Percentiles rank a stretch among this genome's conserved stretches.
Evolutionary conservation across 1,140 invertebrate genomes (phyloP).

Genomic region (Zophobas morio): DNA sequence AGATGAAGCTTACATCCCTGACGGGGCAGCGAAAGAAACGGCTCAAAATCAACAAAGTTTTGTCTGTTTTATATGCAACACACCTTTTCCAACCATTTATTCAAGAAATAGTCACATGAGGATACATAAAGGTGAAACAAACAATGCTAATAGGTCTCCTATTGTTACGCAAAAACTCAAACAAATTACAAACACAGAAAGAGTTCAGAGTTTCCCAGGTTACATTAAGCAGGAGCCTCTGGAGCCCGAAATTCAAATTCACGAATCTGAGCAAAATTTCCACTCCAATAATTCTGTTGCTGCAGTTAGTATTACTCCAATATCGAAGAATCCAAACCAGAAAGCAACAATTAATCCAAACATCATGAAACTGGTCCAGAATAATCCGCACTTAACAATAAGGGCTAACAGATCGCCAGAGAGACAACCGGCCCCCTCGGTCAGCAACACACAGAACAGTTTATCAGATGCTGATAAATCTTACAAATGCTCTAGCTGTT

Average conservation of each 20-base stretch:
- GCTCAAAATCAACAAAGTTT: constrained; percentile 45
- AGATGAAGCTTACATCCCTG: constrained; percentile 56
- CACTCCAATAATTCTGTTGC: constrained; percentile 53
- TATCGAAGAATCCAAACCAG: constrained; percentile 59
- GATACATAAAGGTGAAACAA: constrained; percentile 61
- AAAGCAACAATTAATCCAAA: constrained; percentile 61
- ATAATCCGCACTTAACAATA: constrained; percentile 65
- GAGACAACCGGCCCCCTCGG: constrained; percentile 34
- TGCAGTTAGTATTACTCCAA: constrained; percentile 64
- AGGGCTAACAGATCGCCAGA: constrained; percentile 48
- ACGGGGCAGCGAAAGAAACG: constrained; percentile 50
- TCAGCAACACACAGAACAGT: constrained; percentile 17
- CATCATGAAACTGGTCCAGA: constrained; percentile 64
- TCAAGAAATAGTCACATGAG: constrained; percentile 66
- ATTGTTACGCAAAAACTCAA: background rate
- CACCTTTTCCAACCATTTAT: constrained; percentile 64
- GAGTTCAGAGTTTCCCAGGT: constrained; percentile 1
- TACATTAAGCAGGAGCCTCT: constrained; percentile 63
- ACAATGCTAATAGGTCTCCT: constrained; percentile 6
- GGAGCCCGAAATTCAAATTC: constrained; percentile 65
- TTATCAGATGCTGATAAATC: constrained; percentile 51
- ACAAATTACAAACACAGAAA: constrained; percentile 2
- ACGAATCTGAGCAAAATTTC: constrained; percentile 58
- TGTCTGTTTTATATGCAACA: constrained; percentile 64
- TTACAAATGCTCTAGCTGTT: constrained; percentile 65